A percentile compares a stretch with the other conserved stretches of the same genome.
These are phyloP conservation scores for Hydrophis major DNA, from an alignment of 2,797 vertebrate genomes.

Conservation along the genomic window DNA sequence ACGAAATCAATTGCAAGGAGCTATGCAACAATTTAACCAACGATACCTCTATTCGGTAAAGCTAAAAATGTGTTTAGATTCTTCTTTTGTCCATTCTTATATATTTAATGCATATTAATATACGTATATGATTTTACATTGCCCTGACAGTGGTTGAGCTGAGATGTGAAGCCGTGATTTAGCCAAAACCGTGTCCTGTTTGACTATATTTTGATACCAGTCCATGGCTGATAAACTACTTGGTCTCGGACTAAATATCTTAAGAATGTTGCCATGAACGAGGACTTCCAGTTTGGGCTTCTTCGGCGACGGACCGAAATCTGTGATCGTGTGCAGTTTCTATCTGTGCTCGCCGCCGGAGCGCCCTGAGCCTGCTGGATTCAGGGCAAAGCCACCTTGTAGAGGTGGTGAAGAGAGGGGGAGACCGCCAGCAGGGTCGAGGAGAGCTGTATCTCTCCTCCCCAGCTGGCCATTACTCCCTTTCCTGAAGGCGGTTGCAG, in stretches of 20 bases:
- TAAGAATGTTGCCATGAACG: not conserved
- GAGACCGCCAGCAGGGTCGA: too few relatives aligned
- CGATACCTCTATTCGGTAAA: conserved; percentile 99
- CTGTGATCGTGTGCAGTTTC: too few relatives aligned
- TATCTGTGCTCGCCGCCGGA: too few relatives aligned
- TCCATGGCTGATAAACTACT: not conserved
- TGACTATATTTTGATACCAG: not conserved
- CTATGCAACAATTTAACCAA: conserved; percentile 99
- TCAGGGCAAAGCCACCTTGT: too few relatives aligned
- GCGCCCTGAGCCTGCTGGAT: too few relatives aligned
- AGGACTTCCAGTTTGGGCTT: too few relatives aligned
- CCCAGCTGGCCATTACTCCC: too few relatives aligned
- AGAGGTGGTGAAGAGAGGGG: too few relatives aligned
- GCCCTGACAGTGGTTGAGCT: not conserved
- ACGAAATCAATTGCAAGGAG: conserved; percentile 94
- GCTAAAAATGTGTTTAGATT: not conserved
- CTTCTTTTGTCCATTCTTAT: not conserved
- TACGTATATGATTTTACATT: rapidly evolving
- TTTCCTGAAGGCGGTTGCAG: too few relatives aligned
- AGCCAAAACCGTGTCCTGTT: not conserved
- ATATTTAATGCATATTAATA: rapidly evolving
- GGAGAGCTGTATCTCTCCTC: too few relatives aligned
- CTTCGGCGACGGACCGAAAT: too few relatives aligned
- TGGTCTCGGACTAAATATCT: not conserved
- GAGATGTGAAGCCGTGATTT: not conserved